Conservation (phyloP, 2,888 invertebrate species). For the Phyllotreta striolata region DNA sequence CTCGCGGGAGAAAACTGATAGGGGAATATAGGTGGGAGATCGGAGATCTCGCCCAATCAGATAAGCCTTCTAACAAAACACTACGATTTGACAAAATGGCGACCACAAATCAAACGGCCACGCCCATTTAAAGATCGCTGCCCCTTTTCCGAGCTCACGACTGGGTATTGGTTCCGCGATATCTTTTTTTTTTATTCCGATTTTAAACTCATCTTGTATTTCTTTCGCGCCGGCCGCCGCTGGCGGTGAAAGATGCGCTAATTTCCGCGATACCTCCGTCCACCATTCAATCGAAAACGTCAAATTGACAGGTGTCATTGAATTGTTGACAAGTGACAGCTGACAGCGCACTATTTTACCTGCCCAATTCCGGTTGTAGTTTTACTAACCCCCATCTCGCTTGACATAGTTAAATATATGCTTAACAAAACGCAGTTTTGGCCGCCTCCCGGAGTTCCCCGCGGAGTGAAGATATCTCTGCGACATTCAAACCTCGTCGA, state of each 20-base stretch:
- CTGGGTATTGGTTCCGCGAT: conserved; percentile 59
- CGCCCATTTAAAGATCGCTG: conserved; percentile 62
- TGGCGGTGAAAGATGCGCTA: conserved; percentile 49
- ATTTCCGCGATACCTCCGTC: conserved; percentile 41
- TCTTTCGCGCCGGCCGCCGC: conserved; percentile 53
- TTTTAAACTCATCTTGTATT: conserved; percentile 57
- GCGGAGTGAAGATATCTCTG: conserved; percentile 10
- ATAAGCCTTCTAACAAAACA: conserved; percentile 63
- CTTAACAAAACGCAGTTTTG: no score
- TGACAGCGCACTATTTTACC: no score
- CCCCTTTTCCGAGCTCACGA: conserved; percentile 61
- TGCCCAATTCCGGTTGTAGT: no score
- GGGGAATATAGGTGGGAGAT: conserved; percentile 58
- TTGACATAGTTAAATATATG: no score
- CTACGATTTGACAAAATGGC: conserved; percentile 65
- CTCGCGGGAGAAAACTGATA: conserved; percentile 11
- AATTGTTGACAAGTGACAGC: no score
- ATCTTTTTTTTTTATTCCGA: conserved; percentile 56
- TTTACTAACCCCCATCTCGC: no score
- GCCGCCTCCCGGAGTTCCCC: not conserved
- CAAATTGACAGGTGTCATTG: no score
- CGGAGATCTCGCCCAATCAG: conserved; percentile 58
- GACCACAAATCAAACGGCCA: conserved; percentile 63
- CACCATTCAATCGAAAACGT: no score
- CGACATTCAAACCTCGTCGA: conserved; percentile 27